Conservation (phyloP, 2,113 vertebrate genomes). For the Dipodomys spectabilis region DNA sequence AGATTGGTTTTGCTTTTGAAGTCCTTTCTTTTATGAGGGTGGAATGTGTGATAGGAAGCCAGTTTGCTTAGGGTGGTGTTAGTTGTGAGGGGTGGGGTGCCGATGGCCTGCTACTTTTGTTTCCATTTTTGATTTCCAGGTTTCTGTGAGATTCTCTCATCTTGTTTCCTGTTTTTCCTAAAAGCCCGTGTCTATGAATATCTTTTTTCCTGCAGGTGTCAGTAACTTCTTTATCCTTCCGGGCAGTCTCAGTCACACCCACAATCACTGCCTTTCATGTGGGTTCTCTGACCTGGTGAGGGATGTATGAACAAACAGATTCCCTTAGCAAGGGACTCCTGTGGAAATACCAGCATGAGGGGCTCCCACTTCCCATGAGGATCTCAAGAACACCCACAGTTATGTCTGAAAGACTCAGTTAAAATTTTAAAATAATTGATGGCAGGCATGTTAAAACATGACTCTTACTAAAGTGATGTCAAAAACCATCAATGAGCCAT, state of each 20-base stretch:
- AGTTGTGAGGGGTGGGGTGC: slow-evolving; percentile 1
- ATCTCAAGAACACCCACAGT: background rate
- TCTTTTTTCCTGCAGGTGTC: slow-evolving; percentile 81
- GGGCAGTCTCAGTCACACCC: slow-evolving; percentile 1
- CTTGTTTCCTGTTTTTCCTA: slow-evolving; percentile 81
- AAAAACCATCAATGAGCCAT: background rate
- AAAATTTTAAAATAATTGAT: background rate
- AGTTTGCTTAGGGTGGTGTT: background rate
- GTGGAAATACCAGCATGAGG: background rate
- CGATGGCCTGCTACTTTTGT: slow-evolving; percentile 69
- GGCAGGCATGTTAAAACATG: slow-evolving; percentile 12
- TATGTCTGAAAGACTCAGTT: background rate
- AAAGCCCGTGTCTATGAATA: slow-evolving; percentile 64
- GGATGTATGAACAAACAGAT: slow-evolving; percentile 15
- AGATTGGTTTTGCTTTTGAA: slow-evolving; percentile 64
- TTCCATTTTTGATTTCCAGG: slow-evolving; percentile 76
- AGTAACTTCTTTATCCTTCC: slow-evolving; percentile 69
- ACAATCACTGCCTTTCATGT: slow-evolving; percentile 66
- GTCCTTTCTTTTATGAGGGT: slow-evolving; percentile 22
- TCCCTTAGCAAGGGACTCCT: background rate
- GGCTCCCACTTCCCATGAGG: background rate
- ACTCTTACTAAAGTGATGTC: background rate
- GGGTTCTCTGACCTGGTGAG: background rate
- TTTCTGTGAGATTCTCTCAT: slow-evolving; percentile 74
- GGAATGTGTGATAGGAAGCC: slow-evolving; percentile 59